Conservation (phyloP, 2,888 invertebrate genomes). For the Dusona sp. region DNA sequence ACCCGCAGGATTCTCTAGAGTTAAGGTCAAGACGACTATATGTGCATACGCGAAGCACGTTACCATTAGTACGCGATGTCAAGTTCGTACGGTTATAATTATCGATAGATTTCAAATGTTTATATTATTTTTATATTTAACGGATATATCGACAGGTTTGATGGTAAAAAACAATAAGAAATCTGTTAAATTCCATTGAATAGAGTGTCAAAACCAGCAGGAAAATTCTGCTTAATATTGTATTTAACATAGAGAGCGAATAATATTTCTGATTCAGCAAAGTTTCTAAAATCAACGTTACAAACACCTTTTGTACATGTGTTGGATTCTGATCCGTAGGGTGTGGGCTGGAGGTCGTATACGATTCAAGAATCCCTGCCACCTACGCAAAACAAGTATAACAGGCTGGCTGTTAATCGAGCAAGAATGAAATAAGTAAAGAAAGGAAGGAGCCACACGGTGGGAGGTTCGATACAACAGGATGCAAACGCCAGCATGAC, state of each 20-base stretch:
- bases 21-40: constrained; percentile 40
- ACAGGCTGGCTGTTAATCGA: constrained; percentile 19
- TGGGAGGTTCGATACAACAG: constrained; percentile 25
- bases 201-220: background rate
- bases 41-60: background rate
- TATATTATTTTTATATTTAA: background rate
- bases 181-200: background rate
- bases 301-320: background rate
- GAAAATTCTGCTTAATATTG: background rate
- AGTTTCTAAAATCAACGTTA: background rate
- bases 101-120: background rate
- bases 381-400: constrained; percentile 62
- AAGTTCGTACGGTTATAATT: background rate
- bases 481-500: constrained; percentile 43
- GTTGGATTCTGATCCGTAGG: constrained; percentile 42
- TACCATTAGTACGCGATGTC: background rate
- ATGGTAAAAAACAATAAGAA: background rate
- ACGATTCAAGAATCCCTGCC: constrained; percentile 49
- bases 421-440: constrained; percentile 31
- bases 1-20: constrained; percentile 26
- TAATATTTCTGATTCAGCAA: background rate
- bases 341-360: constrained; percentile 60
- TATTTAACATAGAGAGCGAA: background rate
- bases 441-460: constrained; percentile 24
- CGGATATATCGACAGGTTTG: background rate